Evolutionary conservation across 2,797 vertebrate genomes (phyloP), one percentile per base, ranked within the genome.

Genomic region (Chiloscyllium punctatum): DNA sequence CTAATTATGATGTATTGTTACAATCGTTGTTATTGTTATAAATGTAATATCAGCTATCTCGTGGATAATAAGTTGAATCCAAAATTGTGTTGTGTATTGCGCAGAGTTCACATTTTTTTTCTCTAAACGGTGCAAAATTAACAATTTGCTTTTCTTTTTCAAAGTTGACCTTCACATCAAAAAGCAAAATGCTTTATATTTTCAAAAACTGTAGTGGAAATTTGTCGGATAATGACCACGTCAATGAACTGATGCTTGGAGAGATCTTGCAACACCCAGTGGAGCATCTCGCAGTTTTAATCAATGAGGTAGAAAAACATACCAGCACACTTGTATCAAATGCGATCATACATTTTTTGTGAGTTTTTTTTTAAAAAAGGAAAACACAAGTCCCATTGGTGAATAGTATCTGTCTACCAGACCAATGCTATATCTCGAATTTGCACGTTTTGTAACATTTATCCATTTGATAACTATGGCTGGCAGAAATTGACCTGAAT

Each of bases 241-340:
- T 97, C 96, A 96, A 96, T 33, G 97, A 97, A 79, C 96, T 97
- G 37, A 95, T 97, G 95, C 96, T 98, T 57, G 98, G 97, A 96
- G 97, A 98, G 96, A 96, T 98, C 69, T 97, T 97, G 0, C 97
- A 97, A 3, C 96, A 97, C 62, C 97, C 98, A 94, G 97, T 98
- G 97, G 98, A 98, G 96, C 98, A 98, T 92, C 96, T 98, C 4
- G 97, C 98, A 62, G 95, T 98, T n/a, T 96, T 98, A 96, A 97
- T 98, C 96, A 97, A 97, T 94, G 98, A 98, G 98, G 97, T 98
- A 96, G 96, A 91, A 86, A 94, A 88, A 57, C 51, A 48, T 62
- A 72, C 68, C 94, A 37, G 69, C 42, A 42, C 79, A 84, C 30
- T 88, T 21, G 3, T 25, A 68, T 25, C 62, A 92, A n/a, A 69